phyloP scores from a whole-genome alignment of 1,140 invertebrate species.

The Aporrectodea caliginosa region DNA sequence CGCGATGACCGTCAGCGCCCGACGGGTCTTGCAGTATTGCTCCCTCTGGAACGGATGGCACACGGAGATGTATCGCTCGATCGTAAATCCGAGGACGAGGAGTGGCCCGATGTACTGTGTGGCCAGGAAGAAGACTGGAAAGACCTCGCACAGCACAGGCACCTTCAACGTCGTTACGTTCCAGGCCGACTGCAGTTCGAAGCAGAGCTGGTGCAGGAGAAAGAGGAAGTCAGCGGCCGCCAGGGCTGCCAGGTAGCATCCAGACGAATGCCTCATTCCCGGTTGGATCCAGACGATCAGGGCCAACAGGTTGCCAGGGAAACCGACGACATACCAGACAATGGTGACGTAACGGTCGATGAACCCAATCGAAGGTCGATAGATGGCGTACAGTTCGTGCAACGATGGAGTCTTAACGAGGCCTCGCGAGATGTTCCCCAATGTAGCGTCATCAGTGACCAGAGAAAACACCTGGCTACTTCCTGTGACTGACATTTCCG shows the following conservation, averaged over 20 bases:
- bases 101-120: constrained; percentile 43
- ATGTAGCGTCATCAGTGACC: too few species aligned
- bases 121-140: constrained; percentile 40
- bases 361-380: constrained; percentile 9
- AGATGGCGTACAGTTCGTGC: not conserved
- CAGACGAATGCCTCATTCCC: constrained; percentile 29
- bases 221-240: constrained; percentile 31
- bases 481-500: too few species aligned
- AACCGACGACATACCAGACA: constrained; percentile 31
- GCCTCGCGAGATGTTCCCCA: too few species aligned
- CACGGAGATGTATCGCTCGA: constrained; percentile 77
- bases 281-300: constrained; percentile 32
- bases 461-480: too few species aligned
- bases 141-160: constrained; percentile 39
- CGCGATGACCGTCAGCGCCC: constrained; percentile 66
- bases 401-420: not conserved
- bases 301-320: constrained; percentile 32
- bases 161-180: constrained; percentile 32
- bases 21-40: constrained; percentile 70
- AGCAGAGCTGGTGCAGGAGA: constrained; percentile 31
- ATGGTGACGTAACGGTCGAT: constrained; percentile 27
- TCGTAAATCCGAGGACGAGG: constrained; percentile 69
- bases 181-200: constrained; percentile 30
- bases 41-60: constrained; percentile 72
- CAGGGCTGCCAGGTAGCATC: constrained; percentile 33